Evolutionary conservation across 2,797 vertebrate species (phyloP), one percentile per base, ranked within the genome.

Genomic region (Danio tinwini): DNA sequence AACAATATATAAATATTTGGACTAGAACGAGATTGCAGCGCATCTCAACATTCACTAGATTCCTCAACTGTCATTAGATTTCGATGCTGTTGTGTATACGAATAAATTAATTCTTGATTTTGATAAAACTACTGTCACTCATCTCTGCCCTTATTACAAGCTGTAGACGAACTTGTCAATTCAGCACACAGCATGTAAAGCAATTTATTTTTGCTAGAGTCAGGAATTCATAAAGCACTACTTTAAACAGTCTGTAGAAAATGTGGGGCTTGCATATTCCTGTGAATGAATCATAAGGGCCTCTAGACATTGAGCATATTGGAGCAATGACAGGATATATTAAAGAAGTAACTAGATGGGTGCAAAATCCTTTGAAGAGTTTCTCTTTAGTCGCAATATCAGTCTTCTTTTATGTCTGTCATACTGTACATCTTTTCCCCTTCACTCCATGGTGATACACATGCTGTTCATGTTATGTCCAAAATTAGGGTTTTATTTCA

Each of bases 331-430:
- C 19, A 40, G 73, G 13, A 69, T 64, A 65, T 84, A 56, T 42
- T 63, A 68, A 67, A 71, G 17, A 44, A 49, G 37, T 42, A 21
- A 49, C 50, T 76, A 74, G 83, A 88, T 63, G 37, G 77, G 77
- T 82, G 85, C 86, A 83, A 81, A 49, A 64, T 82, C 69, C 71
- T 81, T 81, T 62, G 39, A 37, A 55, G 74, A 81, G 56, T 74
- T 78, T 82, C 79, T 55, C 17, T 65, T 55, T 39, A 55, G 17
- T 61, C 44, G 61, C 17, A 16, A 61, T 61, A 61, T 17, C 45
- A 62, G 50, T 52, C 5, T 42, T 39, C 19, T 40, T 74, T 52
- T 50, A 40, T 13, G 40, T 53, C n/a, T 49, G 12, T 19, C 12
- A 9, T 29, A 29, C 29, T 29, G 29, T 40, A 14, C 8, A 52